Percentiles rank a stretch among this genome's conserved stretches.
phyloP scores from a whole-genome alignment of 2,797 vertebrate species.

The Manis javanica region DNA sequence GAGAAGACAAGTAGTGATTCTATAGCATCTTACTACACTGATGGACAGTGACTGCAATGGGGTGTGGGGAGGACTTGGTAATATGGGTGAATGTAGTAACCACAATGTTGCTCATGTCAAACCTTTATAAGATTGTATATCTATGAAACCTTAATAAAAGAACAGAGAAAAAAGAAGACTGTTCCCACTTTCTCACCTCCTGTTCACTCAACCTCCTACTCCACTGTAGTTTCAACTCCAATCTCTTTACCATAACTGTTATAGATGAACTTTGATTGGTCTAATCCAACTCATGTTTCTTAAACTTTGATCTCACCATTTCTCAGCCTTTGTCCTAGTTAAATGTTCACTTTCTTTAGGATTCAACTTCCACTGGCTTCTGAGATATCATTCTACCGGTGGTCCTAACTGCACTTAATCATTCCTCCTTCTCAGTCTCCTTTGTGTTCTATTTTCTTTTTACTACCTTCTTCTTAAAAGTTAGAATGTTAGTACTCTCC shows the following conservation, averaged over 20 bases:
- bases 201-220: not conserved
- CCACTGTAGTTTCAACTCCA: not conserved
- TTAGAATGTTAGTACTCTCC: not conserved
- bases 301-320: not conserved
- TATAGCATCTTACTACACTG: too few species aligned
- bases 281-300: not conserved
- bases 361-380: not conserved
- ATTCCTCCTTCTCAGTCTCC: not conserved
- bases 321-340: not conserved
- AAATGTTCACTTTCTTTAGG: not conserved
- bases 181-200: not conserved
- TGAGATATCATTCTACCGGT: not conserved
- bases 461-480: not conserved
- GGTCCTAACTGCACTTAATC: not conserved
- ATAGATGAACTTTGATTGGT: not conserved
- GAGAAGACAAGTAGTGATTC: too few species aligned
- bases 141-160: too few species aligned
- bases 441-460: not conserved
- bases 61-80: too few species aligned
- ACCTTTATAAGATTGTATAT: too few species aligned
- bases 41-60: too few species aligned
- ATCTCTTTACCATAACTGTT: not conserved
- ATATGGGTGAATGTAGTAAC: too few species aligned
- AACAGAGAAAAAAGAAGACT: too few species aligned
- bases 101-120: too few species aligned